Evolutionary conservation across 2,113 vertebrate genomes (phyloP), one percentile per base, ranked within the genome.

Genomic region (Ptychochromis oligacanthus): DNA sequence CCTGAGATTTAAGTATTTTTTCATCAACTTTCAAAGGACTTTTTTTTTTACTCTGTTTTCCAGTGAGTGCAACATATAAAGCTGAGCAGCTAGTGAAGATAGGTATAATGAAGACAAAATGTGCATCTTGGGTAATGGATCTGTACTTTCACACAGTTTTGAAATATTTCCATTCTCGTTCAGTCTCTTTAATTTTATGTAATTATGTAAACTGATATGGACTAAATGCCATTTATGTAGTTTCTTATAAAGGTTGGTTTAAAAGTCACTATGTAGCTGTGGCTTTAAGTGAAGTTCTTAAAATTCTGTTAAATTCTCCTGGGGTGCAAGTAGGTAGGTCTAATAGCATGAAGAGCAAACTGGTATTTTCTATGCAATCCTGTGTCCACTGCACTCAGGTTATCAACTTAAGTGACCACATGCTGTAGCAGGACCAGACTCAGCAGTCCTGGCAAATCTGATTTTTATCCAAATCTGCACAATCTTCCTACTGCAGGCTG

Each of bases 11-110:
- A 1, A 67, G 2, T 64, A 61, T 78, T 89, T 91, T 86, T 89
- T 82, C 81, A 81, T 87, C 34, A n/a, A 87, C 81, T 90, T 89
- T 89, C 86, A 88, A 88, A 88, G 58, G 31, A 78, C 77, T 81
- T 88, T 75, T 43, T 65, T n/a, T 4, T 49, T 22, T 18, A n/a
- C 46, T 54, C 26, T 0, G 10, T 82, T 80, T 79, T 55, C 59
- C 75, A 28, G 40, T 18, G 64, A 49, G 20, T 18, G 11, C 38
- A 83, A 77, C 36, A 84, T 58, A 20, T 60, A 72, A 77, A 79
- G 7, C 75, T 7, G n/a, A 67, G 72, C 17, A 43, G 15, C 43
- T 59, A 70, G 57, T 11, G 46, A 52, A 46, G 31, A 17, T 5
- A 78, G 10, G 67, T 78, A 13, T 46, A 58, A 61, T 46, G 14